Conservation (phyloP, 2,888 invertebrate genomes). For the Camponotus fellah region DNA sequence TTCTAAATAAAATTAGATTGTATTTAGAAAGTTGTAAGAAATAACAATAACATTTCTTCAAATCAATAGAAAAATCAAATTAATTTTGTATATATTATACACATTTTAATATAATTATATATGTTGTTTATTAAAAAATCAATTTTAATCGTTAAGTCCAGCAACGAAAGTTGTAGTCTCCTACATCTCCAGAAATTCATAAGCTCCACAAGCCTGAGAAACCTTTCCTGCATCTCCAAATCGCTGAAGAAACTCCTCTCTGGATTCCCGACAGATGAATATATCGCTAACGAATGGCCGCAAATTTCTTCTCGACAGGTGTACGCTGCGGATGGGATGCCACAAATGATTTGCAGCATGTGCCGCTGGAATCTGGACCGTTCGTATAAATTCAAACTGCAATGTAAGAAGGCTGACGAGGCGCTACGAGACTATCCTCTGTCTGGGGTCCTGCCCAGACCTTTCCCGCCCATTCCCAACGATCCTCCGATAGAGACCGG, state of each 20-base stretch:
- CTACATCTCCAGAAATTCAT: not conserved
- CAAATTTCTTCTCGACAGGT: conserved; percentile 76
- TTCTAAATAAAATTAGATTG: not conserved
- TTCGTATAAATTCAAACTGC: conserved; percentile 91
- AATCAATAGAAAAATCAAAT: not conserved
- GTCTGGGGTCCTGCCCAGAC: conserved; percentile 88
- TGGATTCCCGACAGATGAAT: not conserved
- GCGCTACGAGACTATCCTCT: conserved; percentile 90
- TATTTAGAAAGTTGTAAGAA: not conserved
- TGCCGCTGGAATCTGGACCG: conserved; percentile 91
- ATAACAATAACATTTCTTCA: not conserved
- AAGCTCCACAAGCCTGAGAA: not conserved
- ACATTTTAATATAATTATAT: not conserved
- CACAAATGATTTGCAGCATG: conserved; percentile 90
- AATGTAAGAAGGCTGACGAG: conserved; percentile 92
- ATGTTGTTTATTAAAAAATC: not conserved
- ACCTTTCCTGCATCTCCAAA: conserved; percentile 18
- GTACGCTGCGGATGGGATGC: conserved; percentile 90
- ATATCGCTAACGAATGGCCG: not conserved
- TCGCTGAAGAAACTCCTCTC: not conserved
- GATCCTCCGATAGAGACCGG: conserved; percentile 78
- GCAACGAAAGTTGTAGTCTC: not conserved
- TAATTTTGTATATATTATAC: not conserved
- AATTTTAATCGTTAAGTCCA: not conserved
- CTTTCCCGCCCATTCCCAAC: conserved; percentile 86